A percentile compares a stretch with the other conserved stretches of the same genome.
Evolutionary conservation across 2,113 vertebrate genomes (phyloP).

Genomic region (Marmota monax): DNA sequence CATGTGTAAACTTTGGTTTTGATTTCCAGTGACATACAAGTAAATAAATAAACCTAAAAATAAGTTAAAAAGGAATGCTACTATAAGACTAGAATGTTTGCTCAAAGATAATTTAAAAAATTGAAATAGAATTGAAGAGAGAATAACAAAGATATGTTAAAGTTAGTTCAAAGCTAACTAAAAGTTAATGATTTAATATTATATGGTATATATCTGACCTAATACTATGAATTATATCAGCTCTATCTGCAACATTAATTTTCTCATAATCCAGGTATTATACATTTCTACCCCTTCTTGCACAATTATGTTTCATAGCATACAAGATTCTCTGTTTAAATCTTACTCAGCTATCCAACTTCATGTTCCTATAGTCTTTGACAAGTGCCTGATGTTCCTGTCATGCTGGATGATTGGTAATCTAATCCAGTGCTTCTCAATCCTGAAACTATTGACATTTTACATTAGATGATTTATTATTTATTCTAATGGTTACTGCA

Average conservation of each 20-base stretch:
- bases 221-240: neutral
- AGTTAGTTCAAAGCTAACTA: no score
- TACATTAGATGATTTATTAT: neutral
- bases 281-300: accelerated
- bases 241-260: neutral
- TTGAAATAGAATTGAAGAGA: neutral
- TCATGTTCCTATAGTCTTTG: neutral
- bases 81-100: neutral
- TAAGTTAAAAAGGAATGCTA: neutral
- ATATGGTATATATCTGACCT: neutral
- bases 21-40: neutral
- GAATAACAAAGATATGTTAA: neutral
- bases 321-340: neutral
- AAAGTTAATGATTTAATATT: neutral
- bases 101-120: neutral
- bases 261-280: neutral
- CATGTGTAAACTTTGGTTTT: neutral
- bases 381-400: neutral
- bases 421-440: neutral
- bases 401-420: no score
- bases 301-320: neutral
- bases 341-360: neutral
- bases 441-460: neutral
- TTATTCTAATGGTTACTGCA: neutral
- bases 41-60: no score